Evolutionary conservation across 1,140 invertebrate genomes (phyloP), one percentile per base, ranked within the genome.

Genomic region (Solenopsis fugax): DNA sequence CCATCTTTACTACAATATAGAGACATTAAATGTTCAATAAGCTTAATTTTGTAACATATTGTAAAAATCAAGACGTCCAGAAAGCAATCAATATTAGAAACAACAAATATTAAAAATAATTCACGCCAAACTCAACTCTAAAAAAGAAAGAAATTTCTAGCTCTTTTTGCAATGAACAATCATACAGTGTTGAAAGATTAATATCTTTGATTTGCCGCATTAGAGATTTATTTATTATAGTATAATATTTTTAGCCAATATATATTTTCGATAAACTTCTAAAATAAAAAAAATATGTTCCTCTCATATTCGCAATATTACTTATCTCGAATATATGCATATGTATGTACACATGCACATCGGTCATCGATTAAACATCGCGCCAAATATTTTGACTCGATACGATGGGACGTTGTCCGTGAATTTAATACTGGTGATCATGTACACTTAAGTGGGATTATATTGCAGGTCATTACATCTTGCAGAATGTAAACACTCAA

Each of bases 1-100:
- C 52, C 34, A 50, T 67, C 50, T 82, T 13, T 24, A 48, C 50
- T 18, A 82, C 45, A 80, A 80, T 41, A 34, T n/a, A 41, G 21
- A 18, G 48, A 62, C 48, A 24, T 41, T 52, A 62, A 60, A 52
- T 50, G 48, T 77, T 12, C 13, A 7, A 64, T 60, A 64, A 50
- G 37, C 4, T 21, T 7, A 6, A 50, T 78, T 21, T 50, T n/a
- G 21, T 45, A 6, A 7, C 18, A n/a, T 56, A 73, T 18, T 16
- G 2, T 12, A 24, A 77, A 45, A 29, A 45, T 64, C 3, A 18
- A 52, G 1, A 12, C 13, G 16, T n/a, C 0, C 0, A 18, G 2
- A 29, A 45, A 45, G 24, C 13, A 60, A 13, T n/a, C 1, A 12
- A 6, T 77, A 3, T 1, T 10, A 62, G 34, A 41, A 41, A 41